phyloP scores from a whole-genome alignment of 92 coral and sea anemone genomes.

The Chrysogorgia sp. region DNA sequence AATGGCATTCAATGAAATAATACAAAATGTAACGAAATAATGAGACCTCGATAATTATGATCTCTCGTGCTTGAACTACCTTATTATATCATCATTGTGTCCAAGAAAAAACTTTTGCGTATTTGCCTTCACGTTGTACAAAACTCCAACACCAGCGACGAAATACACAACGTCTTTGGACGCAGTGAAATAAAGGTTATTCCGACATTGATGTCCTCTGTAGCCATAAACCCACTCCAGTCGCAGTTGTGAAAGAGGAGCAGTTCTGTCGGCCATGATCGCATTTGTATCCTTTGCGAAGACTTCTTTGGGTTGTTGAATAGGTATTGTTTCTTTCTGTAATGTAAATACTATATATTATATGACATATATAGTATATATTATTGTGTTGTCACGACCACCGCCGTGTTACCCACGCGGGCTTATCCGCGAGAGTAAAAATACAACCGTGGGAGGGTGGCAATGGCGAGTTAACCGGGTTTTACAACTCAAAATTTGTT shows the following conservation, averaged over 20 bases:
- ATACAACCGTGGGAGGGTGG: too few relatives aligned
- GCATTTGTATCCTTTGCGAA: background rate
- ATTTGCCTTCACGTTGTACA: conserved; percentile 82
- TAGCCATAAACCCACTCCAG: conserved; percentile 99
- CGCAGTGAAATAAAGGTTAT: conserved; percentile 88
- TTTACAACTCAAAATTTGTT: too few relatives aligned
- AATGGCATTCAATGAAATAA: background rate
- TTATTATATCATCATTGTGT: conserved; percentile 95
- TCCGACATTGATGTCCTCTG: conserved; percentile 97
- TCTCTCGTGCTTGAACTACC: conserved; percentile 54
- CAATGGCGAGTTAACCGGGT: too few relatives aligned
- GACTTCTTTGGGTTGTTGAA: background rate
- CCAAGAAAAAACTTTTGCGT: conserved; percentile 93
- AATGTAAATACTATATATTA: too few relatives aligned
- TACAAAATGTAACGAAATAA: background rate
- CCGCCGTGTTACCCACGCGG: conserved; percentile 32
- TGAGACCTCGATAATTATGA: background rate
- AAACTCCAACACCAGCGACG: conserved; percentile 98
- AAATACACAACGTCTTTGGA: conserved; percentile 90
- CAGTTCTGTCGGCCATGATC: conserved; percentile 89
- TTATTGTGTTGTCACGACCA: conserved; percentile 47
- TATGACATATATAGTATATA: too few relatives aligned
- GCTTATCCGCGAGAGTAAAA: background rate
- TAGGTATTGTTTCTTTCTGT: too few relatives aligned
- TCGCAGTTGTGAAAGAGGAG: conserved; percentile 88